A percentile compares a stretch with the other conserved stretches of the same genome.
Conservation (phyloP, 2,888 invertebrate genomes). For the Lycia hirtaria region DNA sequence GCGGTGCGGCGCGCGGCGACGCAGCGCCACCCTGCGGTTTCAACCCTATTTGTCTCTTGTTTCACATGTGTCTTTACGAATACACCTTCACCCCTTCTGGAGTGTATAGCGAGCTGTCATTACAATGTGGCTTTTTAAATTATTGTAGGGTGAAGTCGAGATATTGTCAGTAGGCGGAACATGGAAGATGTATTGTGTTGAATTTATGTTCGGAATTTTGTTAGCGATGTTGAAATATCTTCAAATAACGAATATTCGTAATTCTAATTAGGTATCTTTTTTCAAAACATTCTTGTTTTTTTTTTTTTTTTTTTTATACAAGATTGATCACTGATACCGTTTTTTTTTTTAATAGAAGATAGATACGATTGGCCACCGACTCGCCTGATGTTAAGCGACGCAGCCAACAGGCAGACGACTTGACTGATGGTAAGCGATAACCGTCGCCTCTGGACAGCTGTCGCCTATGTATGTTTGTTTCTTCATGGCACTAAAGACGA, state of each 20-base stretch:
- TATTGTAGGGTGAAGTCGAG: constrained; percentile 18
- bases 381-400: too few species aligned
- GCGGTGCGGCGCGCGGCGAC: neutral
- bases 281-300: too few species aligned
- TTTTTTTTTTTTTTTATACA: too few species aligned
- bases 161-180: constrained; percentile 3
- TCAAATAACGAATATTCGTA: neutral
- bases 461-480: too few species aligned
- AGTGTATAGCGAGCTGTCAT: constrained; percentile 34
- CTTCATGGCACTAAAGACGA: too few species aligned
- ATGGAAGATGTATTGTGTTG: neutral
- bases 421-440: too few species aligned
- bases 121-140: constrained; percentile 38
- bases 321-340: too few species aligned
- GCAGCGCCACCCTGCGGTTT: constrained; percentile 45
- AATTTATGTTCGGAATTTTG: neutral
- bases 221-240: neutral
- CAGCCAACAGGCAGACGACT: too few species aligned
- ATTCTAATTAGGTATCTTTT: neutral
- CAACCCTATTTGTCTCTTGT: constrained; percentile 48
- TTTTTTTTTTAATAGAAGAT: neutral
- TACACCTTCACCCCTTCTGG: constrained; percentile 39
- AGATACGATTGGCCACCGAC: neutral
- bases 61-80: constrained; percentile 44
- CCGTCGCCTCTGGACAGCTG: too few species aligned